Conservation (phyloP, 2,888 invertebrate species). For the Mythimna impura region DNA sequence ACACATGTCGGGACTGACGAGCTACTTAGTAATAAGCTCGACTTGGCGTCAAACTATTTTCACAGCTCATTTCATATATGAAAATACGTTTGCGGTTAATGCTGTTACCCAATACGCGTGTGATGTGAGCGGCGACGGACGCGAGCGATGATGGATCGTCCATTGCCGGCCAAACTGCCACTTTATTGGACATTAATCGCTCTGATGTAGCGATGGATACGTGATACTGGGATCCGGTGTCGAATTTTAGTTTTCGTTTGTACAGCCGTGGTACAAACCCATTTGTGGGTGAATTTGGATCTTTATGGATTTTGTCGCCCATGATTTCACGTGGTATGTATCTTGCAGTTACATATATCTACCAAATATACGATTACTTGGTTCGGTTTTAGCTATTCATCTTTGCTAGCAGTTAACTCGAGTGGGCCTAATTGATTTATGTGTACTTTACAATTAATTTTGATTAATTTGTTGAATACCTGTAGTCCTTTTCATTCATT, state of each 20-base stretch:
- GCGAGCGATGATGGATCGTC: conserved; percentile 62
- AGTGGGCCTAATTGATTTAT: conserved; percentile 6
- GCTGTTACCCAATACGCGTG: conserved; percentile 44
- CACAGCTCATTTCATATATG: conserved; percentile 50
- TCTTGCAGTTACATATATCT: neutral
- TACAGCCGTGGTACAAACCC: neutral
- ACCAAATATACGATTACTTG: conserved; percentile 1
- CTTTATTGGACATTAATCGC: conserved; percentile 67
- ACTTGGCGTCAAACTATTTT: conserved; percentile 33
- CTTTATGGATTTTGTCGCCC: conserved; percentile 29
- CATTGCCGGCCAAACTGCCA: conserved; percentile 55
- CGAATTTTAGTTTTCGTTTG: conserved; percentile 45
- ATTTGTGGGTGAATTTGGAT: conserved; percentile 40
- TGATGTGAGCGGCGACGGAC: conserved; percentile 37
- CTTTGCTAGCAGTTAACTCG: neutral
- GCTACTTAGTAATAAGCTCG: conserved; percentile 10
- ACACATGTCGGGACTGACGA: conserved; percentile 7
- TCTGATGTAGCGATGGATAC: conserved; percentile 60
- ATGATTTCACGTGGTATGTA: neutral
- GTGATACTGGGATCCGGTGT: conserved; percentile 53
- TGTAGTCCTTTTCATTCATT: neutral
- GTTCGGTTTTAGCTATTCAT: conserved; percentile 3
- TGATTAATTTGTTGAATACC: neutral
- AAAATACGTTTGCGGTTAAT: conserved; percentile 51
- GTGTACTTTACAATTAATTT: neutral